These are phyloP conservation scores for Dasyurus viverrinus DNA, from an alignment of 2,113 vertebrate species.

Conservation along the genomic window DNA sequence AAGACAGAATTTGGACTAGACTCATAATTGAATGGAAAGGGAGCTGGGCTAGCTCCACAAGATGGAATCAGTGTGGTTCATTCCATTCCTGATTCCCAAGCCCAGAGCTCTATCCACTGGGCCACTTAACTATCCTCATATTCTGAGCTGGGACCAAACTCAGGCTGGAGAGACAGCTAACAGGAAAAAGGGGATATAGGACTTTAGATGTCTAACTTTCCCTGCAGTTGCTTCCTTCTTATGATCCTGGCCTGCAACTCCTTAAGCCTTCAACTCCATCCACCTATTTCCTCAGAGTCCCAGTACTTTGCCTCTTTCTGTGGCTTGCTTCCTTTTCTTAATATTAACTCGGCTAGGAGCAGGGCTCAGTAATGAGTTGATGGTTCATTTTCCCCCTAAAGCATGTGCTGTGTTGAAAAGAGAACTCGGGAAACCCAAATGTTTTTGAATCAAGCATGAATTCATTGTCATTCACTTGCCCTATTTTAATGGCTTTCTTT, in stretches of 20 bases:
- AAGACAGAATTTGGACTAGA: not conserved
- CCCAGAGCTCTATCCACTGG: too few species aligned
- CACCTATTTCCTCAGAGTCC: not conserved
- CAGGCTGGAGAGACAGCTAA: not conserved
- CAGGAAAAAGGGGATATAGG: not conserved
- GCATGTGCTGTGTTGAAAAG: not conserved
- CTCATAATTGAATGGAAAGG: not conserved
- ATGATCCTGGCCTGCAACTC: not conserved
- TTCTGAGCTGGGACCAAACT: not conserved
- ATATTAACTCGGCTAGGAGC: not conserved
- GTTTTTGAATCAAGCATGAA: not conserved
- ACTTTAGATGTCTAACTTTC: not conserved
- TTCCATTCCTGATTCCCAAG: not conserved
- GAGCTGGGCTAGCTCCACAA: not conserved
- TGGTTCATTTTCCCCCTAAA: not conserved
- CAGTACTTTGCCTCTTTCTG: not conserved
- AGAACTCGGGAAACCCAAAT: not conserved
- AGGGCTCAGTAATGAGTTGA: not conserved
- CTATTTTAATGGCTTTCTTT: not conserved
- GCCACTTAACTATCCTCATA: not conserved
- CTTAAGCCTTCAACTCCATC: not conserved
- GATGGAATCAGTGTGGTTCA: not conserved
- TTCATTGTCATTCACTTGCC: slow-evolving; percentile 1
- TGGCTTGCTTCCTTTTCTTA: not conserved
- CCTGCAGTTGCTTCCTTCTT: not conserved